These are phyloP conservation scores for Ormyrus pomaceus DNA, from an alignment of 2,888 invertebrate species.

Conservation along the genomic window DNA sequence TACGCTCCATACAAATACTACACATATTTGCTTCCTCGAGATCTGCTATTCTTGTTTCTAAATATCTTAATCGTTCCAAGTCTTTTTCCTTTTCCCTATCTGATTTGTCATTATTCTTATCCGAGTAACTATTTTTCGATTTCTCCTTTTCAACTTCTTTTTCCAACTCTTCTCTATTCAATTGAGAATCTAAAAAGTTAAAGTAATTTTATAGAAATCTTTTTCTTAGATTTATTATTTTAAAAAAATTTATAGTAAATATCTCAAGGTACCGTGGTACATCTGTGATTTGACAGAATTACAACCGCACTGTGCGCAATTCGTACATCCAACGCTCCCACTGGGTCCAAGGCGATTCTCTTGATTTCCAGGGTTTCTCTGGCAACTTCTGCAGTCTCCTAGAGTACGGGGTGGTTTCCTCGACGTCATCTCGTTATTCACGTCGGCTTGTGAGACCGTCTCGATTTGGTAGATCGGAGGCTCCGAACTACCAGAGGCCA, in stretches of 20 bases:
- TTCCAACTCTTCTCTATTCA: conserved; percentile 58
- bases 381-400: conserved; percentile 61
- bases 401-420: conserved; percentile 55
- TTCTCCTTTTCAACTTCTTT: conserved; percentile 56
- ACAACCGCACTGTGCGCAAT: conserved; percentile 60
- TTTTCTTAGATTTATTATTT: background rate
- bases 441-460: conserved; percentile 57
- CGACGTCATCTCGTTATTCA: conserved; percentile 42
- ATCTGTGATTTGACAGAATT: conserved; percentile 57
- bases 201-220: background rate
- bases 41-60: conserved; percentile 89
- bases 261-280: conserved; percentile 57
- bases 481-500: conserved; percentile 5
- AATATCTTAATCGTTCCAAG: conserved; percentile 76
- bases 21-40: conserved; percentile 92
- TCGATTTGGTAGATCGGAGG: conserved; percentile 59
- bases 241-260: background rate
- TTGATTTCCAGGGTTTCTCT: conserved; percentile 53
- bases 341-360: conserved; percentile 61
- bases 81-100: conserved; percentile 70
- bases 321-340: conserved; percentile 59
- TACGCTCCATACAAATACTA: conserved; percentile 91
- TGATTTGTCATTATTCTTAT: conserved; percentile 60
- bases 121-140: conserved; percentile 49
- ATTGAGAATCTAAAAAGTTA: conserved; percentile 46